phyloP scores from a whole-genome alignment of 1,140 invertebrate species.

The Capitella teleta region DNA sequence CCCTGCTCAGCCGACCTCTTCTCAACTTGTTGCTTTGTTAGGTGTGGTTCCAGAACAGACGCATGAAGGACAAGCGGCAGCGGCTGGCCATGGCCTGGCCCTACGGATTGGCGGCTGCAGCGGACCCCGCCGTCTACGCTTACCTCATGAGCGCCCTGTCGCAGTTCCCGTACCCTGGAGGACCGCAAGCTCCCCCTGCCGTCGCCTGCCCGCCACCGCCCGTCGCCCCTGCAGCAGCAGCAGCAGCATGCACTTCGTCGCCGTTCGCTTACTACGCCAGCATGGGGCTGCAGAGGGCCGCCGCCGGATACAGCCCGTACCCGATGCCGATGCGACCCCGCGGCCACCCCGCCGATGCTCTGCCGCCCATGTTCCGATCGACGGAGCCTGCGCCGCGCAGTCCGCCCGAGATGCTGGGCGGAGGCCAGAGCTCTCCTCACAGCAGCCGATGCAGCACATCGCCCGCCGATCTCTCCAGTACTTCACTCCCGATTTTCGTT shows the following conservation, averaged over 20 bases:
- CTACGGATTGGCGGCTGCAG: slow-evolving; percentile 50
- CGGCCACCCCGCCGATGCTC: too few species aligned
- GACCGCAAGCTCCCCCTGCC: slow-evolving; percentile 46
- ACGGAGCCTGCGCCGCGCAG: too few species aligned
- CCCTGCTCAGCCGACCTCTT: neutral
- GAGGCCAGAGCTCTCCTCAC: too few species aligned
- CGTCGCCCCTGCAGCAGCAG: slow-evolving; percentile 15
- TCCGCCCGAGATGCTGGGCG: too few species aligned
- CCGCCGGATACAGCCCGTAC: slow-evolving; percentile 9
- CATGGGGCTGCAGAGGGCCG: slow-evolving; percentile 9
- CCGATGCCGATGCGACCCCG: neutral
- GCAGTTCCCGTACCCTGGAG: slow-evolving; percentile 6
- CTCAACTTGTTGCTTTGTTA: slow-evolving; percentile 36
- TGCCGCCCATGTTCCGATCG: too few species aligned
- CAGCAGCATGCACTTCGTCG: slow-evolving; percentile 11
- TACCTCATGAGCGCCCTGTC: slow-evolving; percentile 66
- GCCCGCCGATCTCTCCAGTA: too few species aligned
- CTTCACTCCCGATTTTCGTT: too few species aligned
- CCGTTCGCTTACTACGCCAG: slow-evolving; percentile 21
- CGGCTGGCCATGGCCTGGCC: slow-evolving; percentile 87
- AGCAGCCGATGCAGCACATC: too few species aligned
- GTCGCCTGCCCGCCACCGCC: slow-evolving; percentile 26
- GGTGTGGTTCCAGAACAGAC: slow-evolving; percentile 98
- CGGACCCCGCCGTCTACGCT: slow-evolving; percentile 82
- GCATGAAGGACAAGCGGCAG: slow-evolving; percentile 98